These are phyloP conservation scores for Empidonax traillii DNA, from an alignment of 2,113 vertebrate species.

Conservation along the genomic window DNA sequence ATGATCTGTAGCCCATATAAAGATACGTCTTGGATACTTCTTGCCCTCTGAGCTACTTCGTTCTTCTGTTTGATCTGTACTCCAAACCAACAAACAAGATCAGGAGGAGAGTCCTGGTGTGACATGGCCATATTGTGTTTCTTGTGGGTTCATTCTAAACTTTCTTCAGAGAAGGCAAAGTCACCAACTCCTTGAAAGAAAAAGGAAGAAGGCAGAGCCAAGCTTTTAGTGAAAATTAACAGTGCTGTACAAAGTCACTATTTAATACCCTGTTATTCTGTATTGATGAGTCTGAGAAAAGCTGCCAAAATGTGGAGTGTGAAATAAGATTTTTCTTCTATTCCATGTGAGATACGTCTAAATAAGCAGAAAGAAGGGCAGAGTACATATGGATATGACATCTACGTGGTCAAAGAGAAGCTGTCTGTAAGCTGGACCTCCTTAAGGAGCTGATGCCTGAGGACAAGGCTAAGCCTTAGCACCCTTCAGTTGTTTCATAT, in stretches of 20 bases:
- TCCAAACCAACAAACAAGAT: neutral
- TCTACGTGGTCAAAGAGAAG: constrained; percentile 10
- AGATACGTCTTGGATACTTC: neutral
- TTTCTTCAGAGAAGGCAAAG: neutral
- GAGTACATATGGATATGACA: neutral
- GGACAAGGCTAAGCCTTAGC: neutral
- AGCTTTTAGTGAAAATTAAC: neutral
- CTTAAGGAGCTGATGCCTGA: neutral
- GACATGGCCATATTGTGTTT: neutral
- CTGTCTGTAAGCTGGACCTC: neutral
- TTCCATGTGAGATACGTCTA: neutral
- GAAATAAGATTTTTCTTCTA: constrained; percentile 38
- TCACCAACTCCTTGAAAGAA: neutral
- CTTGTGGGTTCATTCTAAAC: neutral
- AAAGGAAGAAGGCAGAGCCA: neutral
- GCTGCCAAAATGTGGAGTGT: constrained; percentile 7
- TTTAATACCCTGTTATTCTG: neutral
- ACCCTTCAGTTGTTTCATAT: neutral
- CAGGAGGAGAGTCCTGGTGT: neutral
- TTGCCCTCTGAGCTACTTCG: neutral
- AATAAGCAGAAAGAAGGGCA: neutral
- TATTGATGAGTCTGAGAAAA: neutral
- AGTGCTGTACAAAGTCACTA: neutral
- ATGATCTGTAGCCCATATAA: neutral
- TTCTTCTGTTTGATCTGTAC: neutral